A percentile compares a stretch with the other conserved stretches of the same genome.
Conservation (phyloP, 2,113 vertebrate species). For the Ondatra zibethicus region DNA sequence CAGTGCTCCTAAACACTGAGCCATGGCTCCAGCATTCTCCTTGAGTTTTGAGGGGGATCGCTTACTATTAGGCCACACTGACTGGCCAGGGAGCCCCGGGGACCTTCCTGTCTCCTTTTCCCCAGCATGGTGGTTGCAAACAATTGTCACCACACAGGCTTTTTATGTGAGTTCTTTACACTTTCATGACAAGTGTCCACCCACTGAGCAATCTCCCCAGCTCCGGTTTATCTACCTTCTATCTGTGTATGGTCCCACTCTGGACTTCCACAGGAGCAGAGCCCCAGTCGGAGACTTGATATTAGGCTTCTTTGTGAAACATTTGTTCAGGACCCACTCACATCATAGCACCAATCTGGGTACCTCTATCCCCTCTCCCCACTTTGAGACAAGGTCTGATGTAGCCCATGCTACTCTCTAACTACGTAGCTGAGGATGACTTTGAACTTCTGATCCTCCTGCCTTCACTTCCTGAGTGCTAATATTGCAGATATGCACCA, state of each 20-base stretch:
- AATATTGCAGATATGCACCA: neutral
- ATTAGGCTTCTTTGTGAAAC: neutral
- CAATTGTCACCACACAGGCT: neutral
- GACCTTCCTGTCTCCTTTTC: neutral
- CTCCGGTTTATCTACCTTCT: neutral
- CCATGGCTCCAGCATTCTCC: neutral
- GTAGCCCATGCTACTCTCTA: neutral
- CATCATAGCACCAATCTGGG: neutral
- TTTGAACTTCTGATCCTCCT: neutral
- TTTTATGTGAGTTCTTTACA: neutral
- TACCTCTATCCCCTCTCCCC: neutral
- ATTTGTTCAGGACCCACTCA: neutral
- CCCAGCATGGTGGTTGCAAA: neutral
- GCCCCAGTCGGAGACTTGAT: neutral
- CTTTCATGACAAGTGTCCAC: neutral
- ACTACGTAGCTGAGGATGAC: neutral
- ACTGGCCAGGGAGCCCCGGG: neutral
- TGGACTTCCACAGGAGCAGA: neutral
- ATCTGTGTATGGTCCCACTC: neutral
- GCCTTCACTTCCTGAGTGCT: neutral
- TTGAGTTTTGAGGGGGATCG: neutral
- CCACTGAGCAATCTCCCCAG: neutral
- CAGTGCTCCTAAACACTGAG: neutral
- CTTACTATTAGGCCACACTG: neutral
- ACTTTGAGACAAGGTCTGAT: neutral